Evolutionary conservation across 2,797 vertebrate species (phyloP), one percentile per base, ranked within the genome.

Genomic region (Bucorvus abyssinicus): DNA sequence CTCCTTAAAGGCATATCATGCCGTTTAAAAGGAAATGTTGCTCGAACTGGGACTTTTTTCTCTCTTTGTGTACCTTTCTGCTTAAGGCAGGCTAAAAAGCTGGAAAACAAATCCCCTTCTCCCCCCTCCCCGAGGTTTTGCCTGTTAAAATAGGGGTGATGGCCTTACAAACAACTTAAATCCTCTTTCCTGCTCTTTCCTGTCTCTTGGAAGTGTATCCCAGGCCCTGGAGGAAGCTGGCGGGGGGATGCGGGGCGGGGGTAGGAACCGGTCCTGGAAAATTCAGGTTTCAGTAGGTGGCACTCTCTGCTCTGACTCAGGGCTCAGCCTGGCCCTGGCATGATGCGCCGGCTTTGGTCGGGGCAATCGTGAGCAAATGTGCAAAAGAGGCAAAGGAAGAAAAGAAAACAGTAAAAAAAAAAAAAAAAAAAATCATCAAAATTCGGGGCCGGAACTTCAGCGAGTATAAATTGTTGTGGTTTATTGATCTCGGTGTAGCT

Each of bases 1-100:
- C 94, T 34, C 95, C 96, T 97, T 97, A 97, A 98, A 97, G 97
- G 95, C 96, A 50, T 89, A 96, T 89, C 64, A 74, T 64, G 89
- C 84, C 68, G 47, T 93, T 95, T 95, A 57, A 89, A 87, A 95
- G 74, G 86, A 93, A 94, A 79, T 80, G 84, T 61, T 93, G 90
- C 80, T 50, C 12, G 5, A 91, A 80, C 47, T 1, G n/a, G 40
- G 56, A 59, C 63, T 84, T 95, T 78, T 38, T 49, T 26, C 52
- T 26, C 53, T 32, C 30, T 61, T 74, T 29, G 52, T 90, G 76
- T 84, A 87, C 44, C 36, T 79, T 94, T 90, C 85, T 89, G 44
- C 77, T 95, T 82, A 82, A 93, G 42, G 68, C 70, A 47, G 67
- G 36, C n/a, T 26, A n/a, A 93, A 93, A 88, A 70, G 36, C 67